Conservation (phyloP, 2,797 vertebrate species). For the Hydrolagus colliei region DNA sequence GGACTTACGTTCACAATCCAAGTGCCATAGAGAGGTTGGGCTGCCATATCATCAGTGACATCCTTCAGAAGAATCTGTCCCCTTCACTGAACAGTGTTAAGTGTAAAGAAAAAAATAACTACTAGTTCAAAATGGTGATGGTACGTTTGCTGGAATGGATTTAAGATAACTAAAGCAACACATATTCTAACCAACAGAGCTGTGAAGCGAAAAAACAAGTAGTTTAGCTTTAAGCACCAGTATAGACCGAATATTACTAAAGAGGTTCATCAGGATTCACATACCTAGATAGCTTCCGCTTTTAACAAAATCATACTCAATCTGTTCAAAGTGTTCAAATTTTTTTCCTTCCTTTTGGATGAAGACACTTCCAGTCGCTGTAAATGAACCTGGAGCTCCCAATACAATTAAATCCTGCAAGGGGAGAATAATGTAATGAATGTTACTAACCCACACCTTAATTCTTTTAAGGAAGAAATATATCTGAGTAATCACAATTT, state of each 20-base stretch:
- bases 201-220: too few species aligned
- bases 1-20: too few species aligned
- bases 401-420: constrained; percentile 86
- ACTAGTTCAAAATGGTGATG: too few species aligned
- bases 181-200: too few species aligned
- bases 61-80: too few species aligned
- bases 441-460: constrained; percentile 25
- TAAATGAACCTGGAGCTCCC: constrained; percentile 85
- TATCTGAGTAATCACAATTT: not conserved
- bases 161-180: too few species aligned
- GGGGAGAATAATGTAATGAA: constrained; percentile 41
- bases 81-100: too few species aligned
- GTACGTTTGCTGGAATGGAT: too few species aligned
- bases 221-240: too few species aligned
- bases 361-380: constrained; percentile 88
- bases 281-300: constrained; percentile 90
- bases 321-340: constrained; percentile 62
- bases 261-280: constrained; percentile 16
- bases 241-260: not conserved
- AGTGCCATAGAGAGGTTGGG: too few species aligned
- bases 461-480: constrained; percentile 32
- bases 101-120: too few species aligned
- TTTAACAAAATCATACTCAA: constrained; percentile 63
- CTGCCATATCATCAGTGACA: too few species aligned
- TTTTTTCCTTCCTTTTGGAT: constrained; percentile 70